Conservation (phyloP, 2,888 invertebrate species). For the Drosophila paramelanica region DNA sequence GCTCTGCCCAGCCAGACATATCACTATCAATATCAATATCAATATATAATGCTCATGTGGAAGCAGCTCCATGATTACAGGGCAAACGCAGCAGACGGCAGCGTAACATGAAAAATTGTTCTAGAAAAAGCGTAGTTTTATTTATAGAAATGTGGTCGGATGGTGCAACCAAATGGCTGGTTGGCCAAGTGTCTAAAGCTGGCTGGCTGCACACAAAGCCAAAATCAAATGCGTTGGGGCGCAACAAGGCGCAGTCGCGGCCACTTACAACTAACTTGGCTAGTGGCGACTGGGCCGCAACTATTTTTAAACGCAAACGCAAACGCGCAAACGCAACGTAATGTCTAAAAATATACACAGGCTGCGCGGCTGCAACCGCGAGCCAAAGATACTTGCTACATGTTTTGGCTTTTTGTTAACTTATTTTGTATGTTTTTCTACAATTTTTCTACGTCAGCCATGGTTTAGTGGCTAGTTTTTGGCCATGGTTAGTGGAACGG, state of each 20-base stretch:
- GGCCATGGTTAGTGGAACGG: conserved; percentile 73
- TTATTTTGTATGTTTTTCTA: conserved; percentile 42
- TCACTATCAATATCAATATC: conserved; percentile 28
- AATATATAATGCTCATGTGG: conserved; percentile 25
- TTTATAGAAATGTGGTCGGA: conserved; percentile 41
- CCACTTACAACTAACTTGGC: conserved; percentile 23
- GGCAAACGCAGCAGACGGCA: not conserved
- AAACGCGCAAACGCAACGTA: conserved; percentile 55
- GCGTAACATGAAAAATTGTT: conserved; percentile 45
- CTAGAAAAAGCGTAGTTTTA: conserved; percentile 33
- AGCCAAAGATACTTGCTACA: conserved; percentile 42
- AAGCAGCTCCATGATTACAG: conserved; percentile 17
- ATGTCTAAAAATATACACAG: conserved; percentile 74
- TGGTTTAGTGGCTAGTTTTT: conserved; percentile 59
- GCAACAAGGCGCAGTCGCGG: conserved; percentile 26
- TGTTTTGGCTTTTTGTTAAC: conserved; percentile 33
- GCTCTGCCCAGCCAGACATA: conserved; percentile 11
- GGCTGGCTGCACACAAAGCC: conserved; percentile 27
- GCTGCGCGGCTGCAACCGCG: conserved; percentile 27
- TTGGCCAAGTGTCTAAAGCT: not conserved
- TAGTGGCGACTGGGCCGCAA: conserved; percentile 35
- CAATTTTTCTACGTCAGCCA: conserved; percentile 64
- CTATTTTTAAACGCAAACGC: conserved; percentile 75
- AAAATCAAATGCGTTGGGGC: conserved; percentile 49
- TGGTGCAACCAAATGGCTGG: conserved; percentile 25